These are phyloP conservation scores for Mythimna impura DNA, from an alignment of 2,888 invertebrate species.

Conservation along the genomic window DNA sequence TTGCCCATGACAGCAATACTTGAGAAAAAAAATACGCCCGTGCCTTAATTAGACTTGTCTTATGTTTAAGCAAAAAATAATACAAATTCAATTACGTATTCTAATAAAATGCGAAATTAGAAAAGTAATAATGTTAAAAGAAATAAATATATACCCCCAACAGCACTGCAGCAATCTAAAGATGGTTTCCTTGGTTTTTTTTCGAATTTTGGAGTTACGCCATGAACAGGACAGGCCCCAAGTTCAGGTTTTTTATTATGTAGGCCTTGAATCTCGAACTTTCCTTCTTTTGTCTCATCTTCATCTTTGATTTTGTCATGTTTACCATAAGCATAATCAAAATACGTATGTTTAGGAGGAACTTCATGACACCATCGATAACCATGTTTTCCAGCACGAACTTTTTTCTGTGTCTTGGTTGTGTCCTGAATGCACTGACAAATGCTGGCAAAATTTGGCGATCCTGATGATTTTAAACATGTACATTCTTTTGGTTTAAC, in stretches of 20 bases:
- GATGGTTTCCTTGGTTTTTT: conserved; percentile 79
- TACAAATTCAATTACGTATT: neutral
- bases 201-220: conserved; percentile 75
- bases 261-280: conserved; percentile 79
- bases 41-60: neutral
- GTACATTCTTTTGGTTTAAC: conserved; percentile 72
- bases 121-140: neutral
- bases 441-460: conserved; percentile 69
- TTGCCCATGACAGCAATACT: neutral
- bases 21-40: neutral
- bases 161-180: conserved; percentile 86
- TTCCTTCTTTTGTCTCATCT: conserved; percentile 69
- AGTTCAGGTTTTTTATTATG: conserved; percentile 65
- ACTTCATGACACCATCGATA: conserved; percentile 86
- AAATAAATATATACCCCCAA: conserved; percentile 76
- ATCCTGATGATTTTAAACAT: conserved; percentile 71
- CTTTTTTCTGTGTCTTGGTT: conserved; percentile 75
- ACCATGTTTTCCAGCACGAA: conserved; percentile 81
- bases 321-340: conserved; percentile 82
- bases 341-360: conserved; percentile 84
- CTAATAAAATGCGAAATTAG: conserved; percentile 1
- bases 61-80: neutral
- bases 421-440: conserved; percentile 70
- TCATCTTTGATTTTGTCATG: conserved; percentile 77
- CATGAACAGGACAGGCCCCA: conserved; percentile 71